Evolutionary conservation across 2,888 invertebrate genomes (phyloP).

Genomic region (Volucella inflata): DNA sequence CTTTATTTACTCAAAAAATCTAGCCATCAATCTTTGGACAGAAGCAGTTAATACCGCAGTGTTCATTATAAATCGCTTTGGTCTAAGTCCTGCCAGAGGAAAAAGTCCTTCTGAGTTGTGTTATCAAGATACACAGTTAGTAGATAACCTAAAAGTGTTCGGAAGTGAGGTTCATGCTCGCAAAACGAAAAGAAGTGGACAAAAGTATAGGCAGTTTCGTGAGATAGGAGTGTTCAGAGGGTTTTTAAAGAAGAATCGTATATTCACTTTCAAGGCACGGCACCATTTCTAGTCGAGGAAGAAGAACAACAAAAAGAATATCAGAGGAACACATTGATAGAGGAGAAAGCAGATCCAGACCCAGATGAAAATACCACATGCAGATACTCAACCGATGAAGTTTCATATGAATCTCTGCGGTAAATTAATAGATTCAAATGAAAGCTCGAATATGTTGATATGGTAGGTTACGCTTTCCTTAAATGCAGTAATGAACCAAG

Average conservation of each 20-base stretch:
- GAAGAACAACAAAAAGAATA: conserved; percentile 7
- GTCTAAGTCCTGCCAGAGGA: background rate
- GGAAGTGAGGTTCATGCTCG: too few species aligned
- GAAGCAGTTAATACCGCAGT: conserved; percentile 1
- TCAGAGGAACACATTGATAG: background rate
- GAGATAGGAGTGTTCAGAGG: too few species aligned
- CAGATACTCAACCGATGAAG: conserved; percentile 5
- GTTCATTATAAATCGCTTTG: background rate
- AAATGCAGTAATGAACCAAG: background rate
- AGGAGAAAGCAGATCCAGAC: conserved; percentile 9
- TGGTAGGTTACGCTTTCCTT: conserved; percentile 4
- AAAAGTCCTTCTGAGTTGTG: conserved; percentile 15
- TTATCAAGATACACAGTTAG: background rate
- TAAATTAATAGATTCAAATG: background rate
- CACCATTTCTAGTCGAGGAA: conserved; percentile 5
- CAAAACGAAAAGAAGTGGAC: too few species aligned
- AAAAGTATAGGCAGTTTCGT: too few species aligned
- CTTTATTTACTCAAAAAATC: background rate
- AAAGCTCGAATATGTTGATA: conserved; percentile 16
- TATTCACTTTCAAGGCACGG: background rate
- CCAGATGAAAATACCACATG: background rate
- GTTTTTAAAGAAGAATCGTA: too few species aligned
- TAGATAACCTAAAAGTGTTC: background rate
- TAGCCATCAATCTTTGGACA: background rate
- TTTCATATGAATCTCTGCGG: conserved; percentile 5